Percentiles rank a stretch among this genome's conserved stretches.
phyloP scores from a whole-genome alignment of 1,140 invertebrate genomes.

The Mylabris phalerata region DNA sequence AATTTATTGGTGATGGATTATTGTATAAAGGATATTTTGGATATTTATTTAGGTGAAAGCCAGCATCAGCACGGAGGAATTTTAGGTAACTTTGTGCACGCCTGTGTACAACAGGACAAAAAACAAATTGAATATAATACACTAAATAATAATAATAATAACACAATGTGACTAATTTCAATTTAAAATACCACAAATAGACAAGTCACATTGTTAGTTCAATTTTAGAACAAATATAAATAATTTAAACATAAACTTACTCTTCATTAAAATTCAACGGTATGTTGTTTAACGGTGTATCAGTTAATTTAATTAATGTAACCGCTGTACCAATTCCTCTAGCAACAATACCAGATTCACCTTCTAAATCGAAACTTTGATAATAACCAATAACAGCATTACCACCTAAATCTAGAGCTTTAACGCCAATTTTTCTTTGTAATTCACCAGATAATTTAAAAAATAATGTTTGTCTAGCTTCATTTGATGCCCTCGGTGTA shows the following conservation, averaged over 20 bases:
- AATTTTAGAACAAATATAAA: neutral
- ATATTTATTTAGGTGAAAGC: conserved; percentile 32
- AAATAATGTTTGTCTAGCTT: conserved; percentile 92
- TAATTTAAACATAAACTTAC: conserved; percentile 46
- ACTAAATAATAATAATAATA: too few species aligned
- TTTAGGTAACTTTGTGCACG: conserved; percentile 37
- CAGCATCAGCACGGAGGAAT: conserved; percentile 37
- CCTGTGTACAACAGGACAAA: conserved; percentile 29
- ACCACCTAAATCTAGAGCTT: conserved; percentile 88
- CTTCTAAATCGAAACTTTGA: conserved; percentile 94
- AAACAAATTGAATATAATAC: neutral
- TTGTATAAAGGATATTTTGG: conserved; percentile 9
- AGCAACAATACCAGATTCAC: conserved; percentile 91
- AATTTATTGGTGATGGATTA: conserved; percentile 7
- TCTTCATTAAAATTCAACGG: conserved; percentile 50
- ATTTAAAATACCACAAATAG: too few species aligned
- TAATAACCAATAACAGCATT: conserved; percentile 94
- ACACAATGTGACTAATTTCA: too few species aligned
- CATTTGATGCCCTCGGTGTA: conserved; percentile 92
- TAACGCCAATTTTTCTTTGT: conserved; percentile 88
- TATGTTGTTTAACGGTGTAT: conserved; percentile 37
- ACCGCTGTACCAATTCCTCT: conserved; percentile 90
- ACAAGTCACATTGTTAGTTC: conserved; percentile 1
- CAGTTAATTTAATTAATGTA: conserved; percentile 57
- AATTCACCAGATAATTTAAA: conserved; percentile 91